phyloP scores from a whole-genome alignment of 2,113 vertebrate genomes.

The Anhinga anhinga region DNA sequence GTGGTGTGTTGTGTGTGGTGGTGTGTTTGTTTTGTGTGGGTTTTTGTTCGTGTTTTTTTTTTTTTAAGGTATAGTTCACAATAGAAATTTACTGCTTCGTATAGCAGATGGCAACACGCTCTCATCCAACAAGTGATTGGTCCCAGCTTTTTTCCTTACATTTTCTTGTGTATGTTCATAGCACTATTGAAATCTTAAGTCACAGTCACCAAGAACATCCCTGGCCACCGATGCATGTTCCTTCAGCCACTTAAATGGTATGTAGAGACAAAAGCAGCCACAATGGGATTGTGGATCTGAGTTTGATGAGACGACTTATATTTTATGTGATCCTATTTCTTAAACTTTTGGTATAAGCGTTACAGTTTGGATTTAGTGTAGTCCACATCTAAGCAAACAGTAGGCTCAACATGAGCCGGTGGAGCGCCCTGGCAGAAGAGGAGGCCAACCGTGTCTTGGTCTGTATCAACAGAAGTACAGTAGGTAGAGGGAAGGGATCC shows the following conservation, averaged over 20 bases:
- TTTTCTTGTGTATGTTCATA: neutral
- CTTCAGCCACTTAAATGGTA: neutral
- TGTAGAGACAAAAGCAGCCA: neutral
- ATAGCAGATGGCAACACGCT: neutral
- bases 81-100: neutral
- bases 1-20: neutral
- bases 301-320: neutral
- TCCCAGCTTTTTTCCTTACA: accelerated
- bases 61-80: neutral
- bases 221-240: neutral
- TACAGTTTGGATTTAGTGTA: neutral
- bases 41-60: neutral
- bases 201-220: neutral
- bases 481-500: neutral
- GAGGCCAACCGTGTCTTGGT: neutral
- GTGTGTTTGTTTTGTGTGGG: neutral
- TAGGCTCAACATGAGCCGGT: neutral
- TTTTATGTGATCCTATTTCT: neutral
- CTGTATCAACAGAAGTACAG: neutral
- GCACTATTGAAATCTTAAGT: neutral
- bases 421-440: neutral
- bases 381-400: neutral
- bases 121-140: neutral
- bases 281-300: neutral
- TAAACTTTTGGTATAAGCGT: neutral